A percentile compares a stretch with the other conserved stretches of the same genome.
Evolutionary conservation across 2,797 vertebrate species (phyloP).

Genomic region (Eutrigla gurnardus): DNA sequence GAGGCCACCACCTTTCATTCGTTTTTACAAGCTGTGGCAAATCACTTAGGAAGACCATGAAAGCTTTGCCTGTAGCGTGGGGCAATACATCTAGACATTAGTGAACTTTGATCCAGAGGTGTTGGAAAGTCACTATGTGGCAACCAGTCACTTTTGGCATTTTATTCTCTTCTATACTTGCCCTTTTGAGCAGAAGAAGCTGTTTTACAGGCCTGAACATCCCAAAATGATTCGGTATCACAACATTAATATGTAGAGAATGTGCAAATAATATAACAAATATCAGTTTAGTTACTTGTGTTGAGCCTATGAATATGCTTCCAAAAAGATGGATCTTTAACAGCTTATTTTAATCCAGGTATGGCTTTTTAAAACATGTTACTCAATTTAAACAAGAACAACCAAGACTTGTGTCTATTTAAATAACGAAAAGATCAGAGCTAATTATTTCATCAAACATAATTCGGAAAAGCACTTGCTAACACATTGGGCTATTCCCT

Average conservation of each 20-base stretch:
- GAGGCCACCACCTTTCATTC: conserved; percentile 6
- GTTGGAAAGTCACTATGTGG: neutral
- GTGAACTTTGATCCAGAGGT: conserved; percentile 20
- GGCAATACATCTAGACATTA: conserved; percentile 1
- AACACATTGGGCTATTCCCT: neutral
- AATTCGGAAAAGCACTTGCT: neutral
- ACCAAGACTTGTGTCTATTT: neutral
- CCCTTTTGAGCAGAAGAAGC: neutral
- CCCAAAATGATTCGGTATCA: too few relatives aligned
- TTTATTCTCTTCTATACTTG: neutral
- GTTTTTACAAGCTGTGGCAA: conserved; percentile 6
- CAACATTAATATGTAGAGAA: neutral
- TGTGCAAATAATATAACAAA: neutral
- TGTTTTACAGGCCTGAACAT: neutral
- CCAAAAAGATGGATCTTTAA: neutral
- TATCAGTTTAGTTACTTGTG: neutral
- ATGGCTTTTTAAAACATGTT: conserved; percentile 4
- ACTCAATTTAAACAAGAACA: neutral
- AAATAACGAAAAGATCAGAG: conserved; percentile 16
- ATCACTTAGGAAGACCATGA: neutral
- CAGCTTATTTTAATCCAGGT: neutral
- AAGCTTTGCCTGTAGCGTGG: neutral
- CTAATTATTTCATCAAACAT: conserved; percentile 1
- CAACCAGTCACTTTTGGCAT: conserved; percentile 9
- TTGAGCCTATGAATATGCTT: neutral